Percentiles rank a stretch among this genome's conserved stretches.
These are phyloP conservation scores for Chymomyza amoena DNA, from an alignment of 2,888 invertebrate species.

Conservation along the genomic window DNA sequence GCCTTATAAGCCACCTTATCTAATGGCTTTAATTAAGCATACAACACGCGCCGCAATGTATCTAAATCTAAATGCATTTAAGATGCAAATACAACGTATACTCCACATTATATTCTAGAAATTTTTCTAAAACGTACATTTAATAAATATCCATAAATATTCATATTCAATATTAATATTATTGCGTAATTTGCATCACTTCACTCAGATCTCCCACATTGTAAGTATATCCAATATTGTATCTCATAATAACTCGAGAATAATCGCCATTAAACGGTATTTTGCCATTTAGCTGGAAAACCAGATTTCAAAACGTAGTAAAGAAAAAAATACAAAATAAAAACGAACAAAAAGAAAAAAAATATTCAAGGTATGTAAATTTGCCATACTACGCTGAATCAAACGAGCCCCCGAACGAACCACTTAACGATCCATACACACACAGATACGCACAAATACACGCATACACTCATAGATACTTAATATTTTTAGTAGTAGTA, in stretches of 20 bases:
- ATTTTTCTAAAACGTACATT: no score
- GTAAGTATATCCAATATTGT: not conserved
- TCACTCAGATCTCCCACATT: not conserved
- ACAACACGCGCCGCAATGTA: no score
- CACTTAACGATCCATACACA: not conserved
- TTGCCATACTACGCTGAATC: conserved; percentile 1
- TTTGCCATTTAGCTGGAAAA: conserved; percentile 11
- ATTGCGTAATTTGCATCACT: no score
- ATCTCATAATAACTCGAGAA: not conserved
- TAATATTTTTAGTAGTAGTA: no score
- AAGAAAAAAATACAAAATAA: not conserved
- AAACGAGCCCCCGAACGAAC: conserved; percentile 21
- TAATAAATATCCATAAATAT: no score
- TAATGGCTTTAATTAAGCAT: no score
- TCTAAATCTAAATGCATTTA: no score
- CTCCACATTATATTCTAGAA: no score
- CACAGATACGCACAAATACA: not conserved
- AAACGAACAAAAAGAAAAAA: not conserved
- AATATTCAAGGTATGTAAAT: not conserved
- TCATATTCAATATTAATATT: no score
- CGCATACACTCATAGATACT: conserved; percentile 6
- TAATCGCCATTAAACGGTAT: conserved; percentile 18
- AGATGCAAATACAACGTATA: no score
- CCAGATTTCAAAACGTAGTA: conserved; percentile 13
- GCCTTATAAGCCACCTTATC: no score